Evolutionary conservation across 2,113 vertebrate genomes (phyloP).

Genomic region (Anseranas semipalmata): DNA sequence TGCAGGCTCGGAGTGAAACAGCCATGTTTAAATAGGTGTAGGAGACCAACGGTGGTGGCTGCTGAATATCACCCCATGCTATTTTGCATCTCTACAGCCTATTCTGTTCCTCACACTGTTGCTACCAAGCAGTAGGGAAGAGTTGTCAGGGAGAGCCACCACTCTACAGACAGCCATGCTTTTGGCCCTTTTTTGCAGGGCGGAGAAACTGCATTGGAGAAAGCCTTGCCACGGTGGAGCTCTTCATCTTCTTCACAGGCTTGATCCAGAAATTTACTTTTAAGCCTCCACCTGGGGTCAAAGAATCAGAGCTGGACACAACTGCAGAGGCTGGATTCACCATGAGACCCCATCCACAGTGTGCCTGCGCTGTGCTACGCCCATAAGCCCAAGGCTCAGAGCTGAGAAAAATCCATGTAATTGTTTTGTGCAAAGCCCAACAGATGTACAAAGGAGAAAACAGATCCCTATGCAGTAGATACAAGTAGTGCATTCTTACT

Average conservation of each 20-base stretch:
- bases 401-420: neutral
- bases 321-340: slow-evolving; percentile 39
- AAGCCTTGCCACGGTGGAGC: slow-evolving; percentile 71
- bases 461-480: neutral
- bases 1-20: neutral
- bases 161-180: neutral
- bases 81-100: neutral
- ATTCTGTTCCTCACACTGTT: neutral
- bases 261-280: slow-evolving; percentile 74
- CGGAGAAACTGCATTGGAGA: slow-evolving; percentile 67
- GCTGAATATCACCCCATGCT: neutral
- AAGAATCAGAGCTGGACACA: slow-evolving; percentile 49
- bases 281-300: slow-evolving; percentile 22
- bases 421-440: neutral
- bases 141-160: neutral
- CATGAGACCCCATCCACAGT: slow-evolving; percentile 47
- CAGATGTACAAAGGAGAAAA: neutral
- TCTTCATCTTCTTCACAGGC: slow-evolving; percentile 76
- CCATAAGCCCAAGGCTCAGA: neutral
- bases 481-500: neutral
- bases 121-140: neutral
- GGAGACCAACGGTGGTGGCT: neutral
- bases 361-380: slow-evolving; percentile 42
- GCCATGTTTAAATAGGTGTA: neutral
- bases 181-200: slow-evolving; percentile 56